A percentile compares a stretch with the other conserved stretches of the same genome.
Evolutionary conservation across 2,888 invertebrate genomes (phyloP).

Genomic region (Drosophila prostipennis): DNA sequence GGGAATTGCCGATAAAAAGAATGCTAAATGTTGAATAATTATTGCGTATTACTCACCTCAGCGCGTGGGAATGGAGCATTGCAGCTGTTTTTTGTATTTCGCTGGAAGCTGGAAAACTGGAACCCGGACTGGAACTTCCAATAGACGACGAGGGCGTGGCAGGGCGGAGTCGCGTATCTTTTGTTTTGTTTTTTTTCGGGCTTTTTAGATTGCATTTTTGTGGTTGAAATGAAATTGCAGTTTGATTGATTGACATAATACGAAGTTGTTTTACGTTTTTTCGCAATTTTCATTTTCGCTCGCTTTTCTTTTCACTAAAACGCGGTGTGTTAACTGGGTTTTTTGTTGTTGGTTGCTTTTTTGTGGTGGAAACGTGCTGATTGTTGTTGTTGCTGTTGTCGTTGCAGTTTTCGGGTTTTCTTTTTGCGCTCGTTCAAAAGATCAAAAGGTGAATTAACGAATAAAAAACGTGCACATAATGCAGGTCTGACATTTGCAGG

Average conservation of each 20-base stretch:
- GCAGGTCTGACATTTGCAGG: slow-evolving; percentile 41
- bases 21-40: slow-evolving; percentile 33
- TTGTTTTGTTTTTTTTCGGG: slow-evolving; percentile 19
- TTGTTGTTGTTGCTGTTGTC: slow-evolving; percentile 41
- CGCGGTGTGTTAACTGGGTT: slow-evolving; percentile 20
- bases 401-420: slow-evolving; percentile 26
- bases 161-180: slow-evolving; percentile 59
- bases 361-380: slow-evolving; percentile 39
- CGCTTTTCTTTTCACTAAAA: slow-evolving; percentile 25
- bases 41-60: slow-evolving; percentile 62
- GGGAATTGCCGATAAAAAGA: slow-evolving; percentile 32
- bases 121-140: slow-evolving; percentile 15
- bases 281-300: slow-evolving; percentile 7
- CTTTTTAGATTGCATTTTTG: slow-evolving; percentile 26
- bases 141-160: slow-evolving; percentile 30
- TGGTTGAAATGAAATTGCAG: slow-evolving; percentile 51
- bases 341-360: slow-evolving; percentile 15
- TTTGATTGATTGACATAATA: slow-evolving; percentile 79
- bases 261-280: slow-evolving; percentile 56
- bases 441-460: slow-evolving; percentile 26
- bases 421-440: slow-evolving; percentile 29
- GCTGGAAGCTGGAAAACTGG: slow-evolving; percentile 24
- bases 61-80: slow-evolving; percentile 45
- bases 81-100: slow-evolving; percentile 45
- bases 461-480: slow-evolving; percentile 48